Percentiles rank a stretch among this genome's conserved stretches.
Evolutionary conservation across 2,888 invertebrate genomes (phyloP).

Genomic region (Hecatera dysodea): DNA sequence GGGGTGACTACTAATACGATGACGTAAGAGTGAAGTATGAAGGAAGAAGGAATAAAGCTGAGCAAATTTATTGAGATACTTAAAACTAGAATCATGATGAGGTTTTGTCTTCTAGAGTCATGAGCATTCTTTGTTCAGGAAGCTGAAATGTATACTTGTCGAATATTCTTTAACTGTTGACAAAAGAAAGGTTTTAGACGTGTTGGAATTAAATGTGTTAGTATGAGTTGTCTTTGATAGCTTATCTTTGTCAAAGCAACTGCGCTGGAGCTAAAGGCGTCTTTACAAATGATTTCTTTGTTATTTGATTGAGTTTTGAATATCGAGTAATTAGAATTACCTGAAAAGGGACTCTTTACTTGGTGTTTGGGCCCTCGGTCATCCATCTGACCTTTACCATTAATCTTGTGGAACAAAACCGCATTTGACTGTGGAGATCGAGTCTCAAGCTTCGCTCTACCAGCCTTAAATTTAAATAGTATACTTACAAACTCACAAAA

Average conservation of each 20-base stretch:
- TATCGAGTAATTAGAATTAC: too few species aligned
- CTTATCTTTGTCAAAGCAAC: slow-evolving; percentile 26
- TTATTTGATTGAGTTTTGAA: not conserved
- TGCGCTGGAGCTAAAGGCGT: not conserved
- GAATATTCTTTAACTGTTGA: not conserved
- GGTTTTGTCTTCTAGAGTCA: not conserved
- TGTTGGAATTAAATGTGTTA: slow-evolving; percentile 13
- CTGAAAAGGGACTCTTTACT: too few species aligned
- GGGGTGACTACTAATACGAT: not conserved
- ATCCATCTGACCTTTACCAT: too few species aligned
- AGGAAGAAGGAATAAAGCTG: too few species aligned
- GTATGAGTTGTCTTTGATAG: slow-evolving; percentile 27
- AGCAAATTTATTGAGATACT: too few species aligned
- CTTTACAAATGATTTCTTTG: not conserved
- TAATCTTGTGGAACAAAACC: too few species aligned
- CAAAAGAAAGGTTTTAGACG: slow-evolving; percentile 13
- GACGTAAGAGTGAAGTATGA: too few species aligned
- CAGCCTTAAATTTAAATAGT: too few species aligned
- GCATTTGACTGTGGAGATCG: too few species aligned
- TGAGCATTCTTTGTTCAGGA: not conserved
- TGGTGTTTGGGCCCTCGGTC: too few species aligned
- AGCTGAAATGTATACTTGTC: not conserved
- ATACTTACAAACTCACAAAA: too few species aligned
- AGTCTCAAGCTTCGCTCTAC: too few species aligned
- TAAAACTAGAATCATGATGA: not conserved